phyloP scores from a whole-genome alignment of 2,888 invertebrate species.

The Pherbina coryleti region DNA sequence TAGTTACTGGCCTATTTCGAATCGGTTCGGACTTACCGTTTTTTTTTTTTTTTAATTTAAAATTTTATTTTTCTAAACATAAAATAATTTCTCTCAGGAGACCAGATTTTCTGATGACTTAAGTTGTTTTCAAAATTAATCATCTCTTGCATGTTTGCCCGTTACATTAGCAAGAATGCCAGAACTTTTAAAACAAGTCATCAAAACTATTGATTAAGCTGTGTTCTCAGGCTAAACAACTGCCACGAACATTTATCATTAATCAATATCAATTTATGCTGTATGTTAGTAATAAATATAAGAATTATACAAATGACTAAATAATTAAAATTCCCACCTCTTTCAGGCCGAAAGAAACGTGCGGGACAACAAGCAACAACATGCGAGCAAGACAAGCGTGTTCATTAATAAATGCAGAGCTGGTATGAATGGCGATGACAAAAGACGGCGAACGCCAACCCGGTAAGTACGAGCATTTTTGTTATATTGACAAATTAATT shows the following conservation, averaged over 20 bases:
- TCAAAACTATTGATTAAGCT: slow-evolving; percentile 39
- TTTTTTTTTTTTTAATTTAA: too few species aligned
- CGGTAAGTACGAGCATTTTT: slow-evolving; percentile 30
- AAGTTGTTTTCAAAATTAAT: too few species aligned
- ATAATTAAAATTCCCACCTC: slow-evolving; percentile 59
- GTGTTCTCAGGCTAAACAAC: slow-evolving; percentile 37
- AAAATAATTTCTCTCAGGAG: too few species aligned
- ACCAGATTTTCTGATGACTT: too few species aligned
- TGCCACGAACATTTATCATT: slow-evolving; percentile 48
- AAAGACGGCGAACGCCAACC: slow-evolving; percentile 4
- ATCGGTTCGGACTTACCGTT: too few species aligned
- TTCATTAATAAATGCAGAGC: slow-evolving; percentile 51
- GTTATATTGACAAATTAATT: slow-evolving; percentile 66
- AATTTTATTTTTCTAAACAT: too few species aligned
- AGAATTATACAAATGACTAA: slow-evolving; percentile 59
- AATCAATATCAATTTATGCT: slow-evolving; percentile 33
- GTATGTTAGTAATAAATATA: not conserved
- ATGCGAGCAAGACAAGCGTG: slow-evolving; percentile 34
- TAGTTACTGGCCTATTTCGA: too few species aligned
- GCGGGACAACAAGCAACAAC: slow-evolving; percentile 33
- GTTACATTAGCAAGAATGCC: too few species aligned
- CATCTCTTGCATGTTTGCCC: too few species aligned
- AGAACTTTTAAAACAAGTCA: not conserved
- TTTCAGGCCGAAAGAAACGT: slow-evolving; percentile 38
- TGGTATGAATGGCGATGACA: slow-evolving; percentile 46